Evolutionary conservation across 2,888 invertebrate species (phyloP).

Genomic region (Embidobia sp.): DNA sequence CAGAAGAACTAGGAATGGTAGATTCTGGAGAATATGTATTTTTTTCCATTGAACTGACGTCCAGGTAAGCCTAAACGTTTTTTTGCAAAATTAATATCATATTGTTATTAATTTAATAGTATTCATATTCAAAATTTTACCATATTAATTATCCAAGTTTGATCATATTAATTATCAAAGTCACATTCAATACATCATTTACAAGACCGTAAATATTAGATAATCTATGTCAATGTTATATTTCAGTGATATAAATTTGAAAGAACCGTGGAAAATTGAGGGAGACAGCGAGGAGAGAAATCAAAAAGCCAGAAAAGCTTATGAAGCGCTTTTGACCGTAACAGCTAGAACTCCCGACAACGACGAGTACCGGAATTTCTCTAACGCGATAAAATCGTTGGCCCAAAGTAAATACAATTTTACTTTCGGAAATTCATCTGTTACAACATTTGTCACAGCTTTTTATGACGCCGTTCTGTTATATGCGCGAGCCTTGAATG

Average conservation of each 20-base stretch:
- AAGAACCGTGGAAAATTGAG: conserved; percentile 92
- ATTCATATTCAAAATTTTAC: too few species aligned
- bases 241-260: conserved; percentile 79
- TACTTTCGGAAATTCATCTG: conserved; percentile 88
- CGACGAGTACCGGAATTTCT: conserved; percentile 89
- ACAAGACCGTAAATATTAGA: too few species aligned
- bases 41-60: conserved; percentile 98
- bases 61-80: too few species aligned
- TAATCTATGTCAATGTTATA: too few species aligned
- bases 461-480: conserved; percentile 98
- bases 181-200: too few species aligned
- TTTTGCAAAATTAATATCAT: too few species aligned
- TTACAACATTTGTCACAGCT: conserved; percentile 96
- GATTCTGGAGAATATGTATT: conserved; percentile 98
- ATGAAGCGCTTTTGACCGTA: conserved; percentile 93
- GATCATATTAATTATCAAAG: too few species aligned
- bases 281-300: conserved; percentile 92
- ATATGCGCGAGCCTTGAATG: conserved; percentile 95
- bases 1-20: conserved; percentile 97
- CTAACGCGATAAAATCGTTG: conserved; percentile 87
- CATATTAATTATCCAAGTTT: too few species aligned
- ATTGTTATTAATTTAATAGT: too few species aligned
- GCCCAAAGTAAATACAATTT: conserved; percentile 88
- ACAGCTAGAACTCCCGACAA: conserved; percentile 92
- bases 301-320: conserved; percentile 91